Evolutionary conservation across 2,113 vertebrate species (phyloP).

Genomic region (Lonchura striata): DNA sequence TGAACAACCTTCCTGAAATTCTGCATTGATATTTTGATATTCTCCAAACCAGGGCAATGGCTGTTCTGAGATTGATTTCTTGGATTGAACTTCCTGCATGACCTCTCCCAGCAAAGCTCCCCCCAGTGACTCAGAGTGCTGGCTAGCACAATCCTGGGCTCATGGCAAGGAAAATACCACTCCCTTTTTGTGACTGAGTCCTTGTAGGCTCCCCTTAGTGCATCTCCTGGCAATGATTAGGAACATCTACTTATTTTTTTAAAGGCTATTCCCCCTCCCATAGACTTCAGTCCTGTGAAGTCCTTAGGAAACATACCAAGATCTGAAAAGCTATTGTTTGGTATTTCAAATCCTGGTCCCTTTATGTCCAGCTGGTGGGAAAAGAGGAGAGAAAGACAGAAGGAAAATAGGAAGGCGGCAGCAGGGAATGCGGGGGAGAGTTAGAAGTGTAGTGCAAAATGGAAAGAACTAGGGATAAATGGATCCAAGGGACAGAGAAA

Average conservation of each 20-base stretch:
- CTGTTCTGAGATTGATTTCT: slow-evolving; percentile 8
- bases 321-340: slow-evolving; percentile 67
- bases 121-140: slow-evolving; percentile 26
- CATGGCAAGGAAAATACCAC: slow-evolving; percentile 48
- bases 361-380: slow-evolving; percentile 67
- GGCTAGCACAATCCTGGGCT: background rate
- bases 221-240: slow-evolving; percentile 70
- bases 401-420: slow-evolving; percentile 20
- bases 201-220: slow-evolving; percentile 59
- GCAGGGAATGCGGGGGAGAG: background rate
- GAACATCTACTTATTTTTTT: slow-evolving; percentile 52
- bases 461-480: background rate
- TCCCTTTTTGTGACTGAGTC: slow-evolving; percentile 30
- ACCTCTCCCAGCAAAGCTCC: slow-evolving; percentile 12
- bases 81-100: background rate
- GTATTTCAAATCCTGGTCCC: slow-evolving; percentile 56
- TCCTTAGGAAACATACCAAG: slow-evolving; percentile 61
- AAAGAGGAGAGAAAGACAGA: slow-evolving; percentile 37
- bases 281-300: slow-evolving; percentile 51
- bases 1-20: slow-evolving; percentile 7
- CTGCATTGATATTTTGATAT: background rate
- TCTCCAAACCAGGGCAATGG: background rate
- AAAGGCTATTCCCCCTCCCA: slow-evolving; percentile 29
- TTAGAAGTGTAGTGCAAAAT: background rate
- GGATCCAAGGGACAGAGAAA: background rate